Evolutionary conservation across 1,140 invertebrate species (phyloP).

Genomic region (Eufriesea mexicana): DNA sequence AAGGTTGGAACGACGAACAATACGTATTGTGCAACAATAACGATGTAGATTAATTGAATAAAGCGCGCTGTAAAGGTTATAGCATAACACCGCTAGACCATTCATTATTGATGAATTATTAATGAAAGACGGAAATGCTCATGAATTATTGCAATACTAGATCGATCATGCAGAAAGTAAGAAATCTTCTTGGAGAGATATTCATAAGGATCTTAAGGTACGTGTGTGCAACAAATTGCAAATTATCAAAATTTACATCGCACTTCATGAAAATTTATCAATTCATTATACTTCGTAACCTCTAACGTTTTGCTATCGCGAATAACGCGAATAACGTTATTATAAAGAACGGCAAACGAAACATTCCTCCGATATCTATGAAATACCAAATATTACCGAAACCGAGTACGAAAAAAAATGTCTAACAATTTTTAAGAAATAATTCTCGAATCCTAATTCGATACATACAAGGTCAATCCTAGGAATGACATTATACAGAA

Average conservation of each 20-base stretch:
- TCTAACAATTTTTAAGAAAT: no score
- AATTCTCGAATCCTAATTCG: no score
- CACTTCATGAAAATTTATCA: no score
- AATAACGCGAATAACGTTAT: no score
- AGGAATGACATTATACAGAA: no score
- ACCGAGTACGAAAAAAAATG: no score
- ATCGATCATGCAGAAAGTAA: not conserved
- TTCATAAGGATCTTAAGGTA: not conserved
- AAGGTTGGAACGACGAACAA: not conserved
- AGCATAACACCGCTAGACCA: not conserved
- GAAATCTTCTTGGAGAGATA: not conserved
- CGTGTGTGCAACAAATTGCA: not conserved
- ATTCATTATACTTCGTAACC: no score
- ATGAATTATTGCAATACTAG: not conserved
- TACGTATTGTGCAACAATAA: not conserved
- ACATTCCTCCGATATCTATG: no score
- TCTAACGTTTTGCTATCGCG: no score
- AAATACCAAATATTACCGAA: no score
- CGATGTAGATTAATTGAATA: not conserved
- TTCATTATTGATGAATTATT: not conserved
- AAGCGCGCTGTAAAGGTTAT: not conserved
- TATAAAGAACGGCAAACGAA: no score
- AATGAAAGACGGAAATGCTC: not conserved
- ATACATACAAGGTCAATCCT: no score
- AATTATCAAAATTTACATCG: not conserved